These are phyloP conservation scores for Gisinianus flammeolus DNA, from an alignment of 2,888 invertebrate genomes.

Conservation along the genomic window DNA sequence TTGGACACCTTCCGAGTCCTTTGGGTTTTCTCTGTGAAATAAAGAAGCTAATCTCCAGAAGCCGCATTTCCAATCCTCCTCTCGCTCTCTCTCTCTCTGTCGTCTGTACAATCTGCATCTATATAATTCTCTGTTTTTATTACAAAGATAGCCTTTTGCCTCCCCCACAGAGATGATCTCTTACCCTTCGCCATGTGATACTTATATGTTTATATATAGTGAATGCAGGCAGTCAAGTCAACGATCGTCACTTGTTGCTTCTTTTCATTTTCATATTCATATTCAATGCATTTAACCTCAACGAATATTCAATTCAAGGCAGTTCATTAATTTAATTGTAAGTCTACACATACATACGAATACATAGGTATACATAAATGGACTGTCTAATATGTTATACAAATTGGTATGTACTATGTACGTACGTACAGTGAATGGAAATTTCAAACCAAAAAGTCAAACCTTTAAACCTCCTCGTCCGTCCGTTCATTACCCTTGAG, in stretches of 20 bases:
- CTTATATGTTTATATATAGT: not conserved
- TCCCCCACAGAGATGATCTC: too few species aligned
- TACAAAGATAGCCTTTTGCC: not conserved
- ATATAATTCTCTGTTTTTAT: too few species aligned
- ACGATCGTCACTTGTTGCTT: not conserved
- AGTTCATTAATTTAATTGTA: not conserved
- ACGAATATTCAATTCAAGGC: not conserved
- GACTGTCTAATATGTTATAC: not conserved
- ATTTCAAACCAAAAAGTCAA: not conserved
- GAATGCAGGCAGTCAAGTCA: not conserved
- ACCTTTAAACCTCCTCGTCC: too few species aligned
- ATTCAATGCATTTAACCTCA: not conserved
- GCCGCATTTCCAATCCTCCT: too few species aligned
- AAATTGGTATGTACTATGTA: not conserved
- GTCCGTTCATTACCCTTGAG: not conserved
- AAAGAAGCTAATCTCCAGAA: too few species aligned
- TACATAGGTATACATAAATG: not conserved
- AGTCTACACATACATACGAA: not conserved
- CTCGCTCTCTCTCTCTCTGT: not conserved
- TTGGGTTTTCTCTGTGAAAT: too few species aligned
- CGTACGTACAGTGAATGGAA: not conserved
- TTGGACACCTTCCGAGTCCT: too few species aligned
- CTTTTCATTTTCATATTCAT: not conserved
- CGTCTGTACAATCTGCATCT: not conserved
- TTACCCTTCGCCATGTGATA: too few species aligned